Percentiles rank a stretch among this genome's conserved stretches.
These are phyloP conservation scores for Sus cebifrons DNA, from an alignment of 2,797 vertebrate genomes.

Conservation along the genomic window DNA sequence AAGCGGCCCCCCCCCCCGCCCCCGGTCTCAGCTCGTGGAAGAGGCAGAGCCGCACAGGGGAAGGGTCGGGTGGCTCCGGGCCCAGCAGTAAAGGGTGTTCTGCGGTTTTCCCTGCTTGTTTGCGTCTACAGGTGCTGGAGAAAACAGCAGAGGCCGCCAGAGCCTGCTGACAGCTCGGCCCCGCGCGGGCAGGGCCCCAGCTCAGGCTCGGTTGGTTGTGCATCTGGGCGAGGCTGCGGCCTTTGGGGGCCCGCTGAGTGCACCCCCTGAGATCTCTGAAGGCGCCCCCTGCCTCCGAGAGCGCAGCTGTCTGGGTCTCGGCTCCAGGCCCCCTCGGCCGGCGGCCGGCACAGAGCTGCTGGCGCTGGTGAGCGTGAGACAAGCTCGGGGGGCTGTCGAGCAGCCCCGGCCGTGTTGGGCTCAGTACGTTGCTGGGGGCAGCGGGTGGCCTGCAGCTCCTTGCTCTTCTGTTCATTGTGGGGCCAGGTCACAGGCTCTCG, in stretches of 20 bases:
- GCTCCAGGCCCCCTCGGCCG: not conserved
- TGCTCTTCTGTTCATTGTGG: not conserved
- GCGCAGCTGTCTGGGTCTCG: not conserved
- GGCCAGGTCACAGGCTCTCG: not conserved
- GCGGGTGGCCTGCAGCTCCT: not conserved
- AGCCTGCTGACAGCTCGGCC: no score
- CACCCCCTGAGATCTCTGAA: no score
- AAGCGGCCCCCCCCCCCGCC: not conserved
- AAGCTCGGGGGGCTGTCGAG: not conserved
- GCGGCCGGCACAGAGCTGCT: no score
- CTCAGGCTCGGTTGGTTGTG: not conserved
- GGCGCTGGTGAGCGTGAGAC: no score
- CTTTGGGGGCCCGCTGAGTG: no score
- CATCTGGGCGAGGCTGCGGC: no score
- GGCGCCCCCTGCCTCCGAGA: not conserved
- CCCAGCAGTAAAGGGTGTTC: no score
- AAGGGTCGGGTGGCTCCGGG: not conserved
- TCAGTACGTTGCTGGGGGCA: not conserved
- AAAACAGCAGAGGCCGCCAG: not conserved
- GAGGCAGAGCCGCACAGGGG: not conserved
- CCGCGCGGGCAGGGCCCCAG: not conserved
- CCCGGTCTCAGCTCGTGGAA: not conserved
- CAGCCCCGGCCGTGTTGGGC: no score
- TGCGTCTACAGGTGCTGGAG: not conserved
- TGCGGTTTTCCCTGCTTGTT: no score